Base-by-base conservation (phyloP, 2,797 vertebrate genomes). In the Phataginus tetradactyla region DNA sequence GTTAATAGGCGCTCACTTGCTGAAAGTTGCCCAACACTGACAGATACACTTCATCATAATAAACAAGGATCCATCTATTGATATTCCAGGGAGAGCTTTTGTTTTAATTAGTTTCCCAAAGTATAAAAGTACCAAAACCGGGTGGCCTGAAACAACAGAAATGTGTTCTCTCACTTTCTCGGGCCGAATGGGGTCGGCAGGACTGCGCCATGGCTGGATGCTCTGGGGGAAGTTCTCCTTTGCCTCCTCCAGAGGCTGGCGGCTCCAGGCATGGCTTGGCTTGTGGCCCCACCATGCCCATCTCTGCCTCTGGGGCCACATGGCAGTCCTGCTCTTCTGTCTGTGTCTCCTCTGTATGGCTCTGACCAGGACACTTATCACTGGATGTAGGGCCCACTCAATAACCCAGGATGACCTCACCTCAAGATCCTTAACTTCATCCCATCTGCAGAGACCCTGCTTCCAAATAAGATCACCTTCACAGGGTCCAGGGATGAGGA, bases 211-310 rank as follows among this genome's bases (percentile, higher is more conserved):
- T 69, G 15, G 42, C 17, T 17, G 53, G 51, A 34, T 23, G 15
- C 39, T 45, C 59, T 5, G 1, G 15, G 4, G 14, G 23, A 37
- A 29, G 53, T 49, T 45, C 34, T 80, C 57, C 64, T 37, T 45
- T 53, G 27, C 5, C 3, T 74, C 37, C 42, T 69, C 20, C 34
- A 49, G 37, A 17, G 12, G 25, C n/a, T 17, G 23, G 29, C 5
- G 4, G 20, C 8, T 25, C 37, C 32, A 1, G 39, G 3, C 1
- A 14, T 37, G 17, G 23, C 51, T 20, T 45, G 45, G 45, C 11
- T 45, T 45, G 45, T 51, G 23, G 53, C 14, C 25, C 0, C 15
- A 1, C 5, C 20, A 1, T 1, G 17, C 57, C 27, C 17, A 3
- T 20, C 53, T 63, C 27, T 27, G 34, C 25, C 68, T 49, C 23